These are phyloP conservation scores for Heterotilapia buettikoferi DNA, from an alignment of 2,113 vertebrate species.

Conservation along the genomic window DNA sequence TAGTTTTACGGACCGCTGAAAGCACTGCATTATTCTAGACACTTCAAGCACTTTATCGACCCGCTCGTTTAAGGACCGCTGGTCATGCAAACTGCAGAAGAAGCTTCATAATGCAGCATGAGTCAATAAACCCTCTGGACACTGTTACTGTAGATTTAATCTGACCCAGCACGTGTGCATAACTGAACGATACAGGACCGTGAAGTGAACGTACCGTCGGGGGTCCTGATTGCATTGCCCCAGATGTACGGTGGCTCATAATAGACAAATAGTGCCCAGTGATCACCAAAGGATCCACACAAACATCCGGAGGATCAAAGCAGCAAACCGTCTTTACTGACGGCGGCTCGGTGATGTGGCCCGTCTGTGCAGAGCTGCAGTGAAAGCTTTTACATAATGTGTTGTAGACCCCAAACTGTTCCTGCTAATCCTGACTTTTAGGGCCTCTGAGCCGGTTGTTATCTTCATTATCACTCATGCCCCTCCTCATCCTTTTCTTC, in stretches of 20 bases:
- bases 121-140: not conserved
- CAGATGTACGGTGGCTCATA: not conserved
- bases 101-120: not conserved
- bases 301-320: not conserved
- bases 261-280: not conserved
- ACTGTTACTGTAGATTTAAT: not conserved
- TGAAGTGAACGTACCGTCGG: not conserved
- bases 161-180: not conserved
- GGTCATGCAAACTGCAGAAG: not conserved
- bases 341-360: not conserved
- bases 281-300: not conserved
- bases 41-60: not conserved
- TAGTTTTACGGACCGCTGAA: rapidly evolving
- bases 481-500: not conserved
- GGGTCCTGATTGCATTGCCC: not conserved
- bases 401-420: not conserved
- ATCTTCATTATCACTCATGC: not conserved
- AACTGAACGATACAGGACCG: not conserved
- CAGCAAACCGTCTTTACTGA: not conserved
- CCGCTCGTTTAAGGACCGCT: not conserved
- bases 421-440: not conserved
- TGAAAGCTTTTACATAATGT: not conserved
- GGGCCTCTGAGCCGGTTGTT: not conserved
- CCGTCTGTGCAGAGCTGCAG: not conserved
- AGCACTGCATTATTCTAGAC: not conserved